Evolutionary conservation across 2,797 vertebrate species (phyloP), one percentile per base, ranked within the genome.

Genomic region (Catharus ustulatus): DNA sequence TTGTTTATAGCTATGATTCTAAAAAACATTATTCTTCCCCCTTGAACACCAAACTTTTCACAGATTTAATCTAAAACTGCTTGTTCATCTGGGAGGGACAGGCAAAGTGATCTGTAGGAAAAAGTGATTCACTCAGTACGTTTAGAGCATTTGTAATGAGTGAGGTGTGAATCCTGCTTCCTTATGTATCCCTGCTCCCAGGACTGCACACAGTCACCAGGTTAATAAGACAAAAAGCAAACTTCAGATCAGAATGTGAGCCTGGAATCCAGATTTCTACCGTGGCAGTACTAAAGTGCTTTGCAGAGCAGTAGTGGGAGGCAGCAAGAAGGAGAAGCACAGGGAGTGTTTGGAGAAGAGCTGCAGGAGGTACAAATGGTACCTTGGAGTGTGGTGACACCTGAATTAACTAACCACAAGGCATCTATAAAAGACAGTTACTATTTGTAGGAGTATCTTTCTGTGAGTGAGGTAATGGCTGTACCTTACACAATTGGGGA

Each of bases 281-380:
- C 26, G 0, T 42, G 58, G 19, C 63, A 42, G 17, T 42, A 40
- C 36, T 49, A 2, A 45, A 54, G 34, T 0, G 1, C 64, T 75
- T 52, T 54, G 58, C 40, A 66, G 43, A 61, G 43, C 61, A 74
- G 55, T 51, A 43, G 24, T 58, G 62, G 48, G 52, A 48, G 38
- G 63, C 19, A 68, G 61, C 48, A 49, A 38, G 51, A 63, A 68
- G 43, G 12, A 30, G 67, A 67, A 52, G 52, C 15, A 62, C 14
- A 2, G 0, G 0, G 3, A 48, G 19, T 78, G 30, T 69, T 84
- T 51, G 34, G 62, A n/a, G 21, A 61, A 15, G 51, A 66, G 19
- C 23, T 82, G 27, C 51, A 34, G 61, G 42, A 61, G n/a, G 30
- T 61, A 66, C 57, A 57, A 48, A 16, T 20, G 27, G n/a, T 59